Evolutionary conservation across 1,140 invertebrate species (phyloP), one percentile per base, ranked within the genome.

Genomic region (Chionoecetes opilio): DNA sequence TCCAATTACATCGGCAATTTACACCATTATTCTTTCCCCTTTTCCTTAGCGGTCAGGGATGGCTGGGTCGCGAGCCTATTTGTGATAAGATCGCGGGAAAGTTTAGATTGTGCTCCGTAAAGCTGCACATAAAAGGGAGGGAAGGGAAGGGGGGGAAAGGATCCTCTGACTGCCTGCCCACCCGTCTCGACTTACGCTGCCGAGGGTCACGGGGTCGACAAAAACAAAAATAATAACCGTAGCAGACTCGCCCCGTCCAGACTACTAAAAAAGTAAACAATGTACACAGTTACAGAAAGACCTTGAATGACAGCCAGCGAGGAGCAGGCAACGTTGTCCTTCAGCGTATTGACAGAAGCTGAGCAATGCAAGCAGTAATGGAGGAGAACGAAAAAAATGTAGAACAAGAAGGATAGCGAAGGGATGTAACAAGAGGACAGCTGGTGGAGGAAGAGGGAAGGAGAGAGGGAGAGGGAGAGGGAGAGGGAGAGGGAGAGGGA

Each of bases 61-160:
- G 29, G 90, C 53, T 53, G 46, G 90, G 37, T 31, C 32, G 46
- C 17, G 41, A 63, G 41, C 82, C 41, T 31, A 75, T 93, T 93
- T 93, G 88, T 93, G 91, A 93, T 93, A 93, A 93, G 91, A 93
- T 93, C 82, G 82, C 9, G 35, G 82, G 82, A 84, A 93, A 93
- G 91, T 93, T 93, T 93, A 93, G 82, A 93, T 93, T 93, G 91
- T 93, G 32, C 37, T 46, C 75, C 32, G 82, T 93, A 85, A 93
- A 86, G 91, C 82, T 37, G n/a, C n/a, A 85, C 82, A 93, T 82
- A 90, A 93, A 93, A 82, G 31, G 37, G 21, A 3, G 35, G 35
- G 17, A 31, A 17, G 11, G 46, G 46, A 17, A 37, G 82, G 29
- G n/a, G 86, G 86, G 26, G n/a, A n/a, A n/a, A n/a, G n/a, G 63